These are phyloP conservation scores for Crenuchus spilurus DNA, from an alignment of 2,797 vertebrate genomes.

Conservation along the genomic window DNA sequence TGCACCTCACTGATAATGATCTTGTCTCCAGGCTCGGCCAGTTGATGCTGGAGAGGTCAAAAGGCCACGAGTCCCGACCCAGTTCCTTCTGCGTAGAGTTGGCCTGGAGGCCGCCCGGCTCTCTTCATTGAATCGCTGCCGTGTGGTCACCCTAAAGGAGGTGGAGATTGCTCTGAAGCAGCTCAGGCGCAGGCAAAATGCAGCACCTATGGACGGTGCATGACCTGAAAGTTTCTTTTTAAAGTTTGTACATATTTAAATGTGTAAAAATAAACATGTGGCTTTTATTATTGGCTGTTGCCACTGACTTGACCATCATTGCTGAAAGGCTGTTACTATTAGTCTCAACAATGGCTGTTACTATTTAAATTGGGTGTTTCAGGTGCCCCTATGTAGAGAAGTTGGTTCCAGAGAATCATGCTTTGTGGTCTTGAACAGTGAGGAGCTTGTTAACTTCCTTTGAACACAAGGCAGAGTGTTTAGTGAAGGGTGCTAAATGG, in stretches of 20 bases:
- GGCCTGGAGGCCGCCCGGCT: conserved; percentile 69
- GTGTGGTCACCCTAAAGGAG: conserved; percentile 66
- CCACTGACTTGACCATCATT: neutral
- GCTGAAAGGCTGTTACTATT: too few species aligned
- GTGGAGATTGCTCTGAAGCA: conserved; percentile 60
- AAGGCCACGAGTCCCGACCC: neutral
- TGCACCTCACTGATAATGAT: too few species aligned
- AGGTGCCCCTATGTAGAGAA: too few species aligned
- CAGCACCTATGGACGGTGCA: conserved; percentile 50
- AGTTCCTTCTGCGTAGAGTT: conserved; percentile 64
- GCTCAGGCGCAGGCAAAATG: conserved; percentile 35
- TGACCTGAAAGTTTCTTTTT: neutral
- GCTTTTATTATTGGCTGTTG: neutral
- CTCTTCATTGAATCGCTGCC: conserved; percentile 60
- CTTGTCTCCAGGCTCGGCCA: conserved; percentile 37
- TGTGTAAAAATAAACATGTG: conserved; percentile 10
- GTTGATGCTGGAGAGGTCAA: neutral
- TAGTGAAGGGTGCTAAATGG: too few species aligned
- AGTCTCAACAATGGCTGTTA: too few species aligned
- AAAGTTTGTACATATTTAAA: neutral
- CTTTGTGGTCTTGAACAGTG: too few species aligned
- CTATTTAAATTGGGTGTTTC: too few species aligned
- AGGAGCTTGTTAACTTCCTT: too few species aligned
- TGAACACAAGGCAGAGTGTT: too few species aligned
- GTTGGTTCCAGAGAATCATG: too few species aligned